Evolutionary conservation across 2,797 vertebrate species (phyloP).

Genomic region (Heteromormyrus szaboi): DNA sequence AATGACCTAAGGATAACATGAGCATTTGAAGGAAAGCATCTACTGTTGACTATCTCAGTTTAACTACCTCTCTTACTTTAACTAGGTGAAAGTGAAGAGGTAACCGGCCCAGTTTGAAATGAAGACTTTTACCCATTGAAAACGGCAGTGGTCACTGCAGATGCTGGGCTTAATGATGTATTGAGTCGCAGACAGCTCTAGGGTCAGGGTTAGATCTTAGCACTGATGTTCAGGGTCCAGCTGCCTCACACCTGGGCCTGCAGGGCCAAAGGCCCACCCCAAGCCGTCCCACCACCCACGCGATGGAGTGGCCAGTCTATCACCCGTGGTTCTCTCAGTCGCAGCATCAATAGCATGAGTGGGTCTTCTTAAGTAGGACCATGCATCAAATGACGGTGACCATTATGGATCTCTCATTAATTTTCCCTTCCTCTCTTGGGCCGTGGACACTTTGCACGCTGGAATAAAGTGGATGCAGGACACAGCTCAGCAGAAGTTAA

Average conservation of each 20-base stretch:
- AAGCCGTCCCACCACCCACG: slow-evolving; percentile 33
- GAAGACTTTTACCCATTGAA: background rate
- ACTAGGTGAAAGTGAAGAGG: background rate
- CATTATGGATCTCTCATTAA: slow-evolving; percentile 41
- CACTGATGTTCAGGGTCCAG: slow-evolving; percentile 42
- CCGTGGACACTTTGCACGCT: background rate
- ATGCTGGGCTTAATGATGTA: slow-evolving; percentile 57
- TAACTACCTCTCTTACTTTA: background rate
- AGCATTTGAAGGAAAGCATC: background rate
- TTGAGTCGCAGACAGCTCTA: slow-evolving; percentile 59
- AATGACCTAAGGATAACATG: background rate
- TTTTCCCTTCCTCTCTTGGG: slow-evolving; percentile 27
- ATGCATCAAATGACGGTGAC: slow-evolving; percentile 35
- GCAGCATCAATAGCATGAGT: slow-evolving; percentile 36
- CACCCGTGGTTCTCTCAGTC: slow-evolving; percentile 32
- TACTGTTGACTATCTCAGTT: background rate
- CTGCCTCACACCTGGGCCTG: slow-evolving; percentile 61
- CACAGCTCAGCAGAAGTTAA: background rate
- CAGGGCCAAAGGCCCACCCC: slow-evolving; percentile 6
- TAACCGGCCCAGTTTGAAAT: background rate
- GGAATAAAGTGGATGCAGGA: background rate
- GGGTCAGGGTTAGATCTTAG: slow-evolving; percentile 50
- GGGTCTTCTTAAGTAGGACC: slow-evolving; percentile 29
- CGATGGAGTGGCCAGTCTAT: slow-evolving; percentile 39
- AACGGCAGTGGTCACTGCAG: slow-evolving; percentile 42